Conservation (phyloP, 2,888 invertebrate species). For the Nomada hirtipes region DNA sequence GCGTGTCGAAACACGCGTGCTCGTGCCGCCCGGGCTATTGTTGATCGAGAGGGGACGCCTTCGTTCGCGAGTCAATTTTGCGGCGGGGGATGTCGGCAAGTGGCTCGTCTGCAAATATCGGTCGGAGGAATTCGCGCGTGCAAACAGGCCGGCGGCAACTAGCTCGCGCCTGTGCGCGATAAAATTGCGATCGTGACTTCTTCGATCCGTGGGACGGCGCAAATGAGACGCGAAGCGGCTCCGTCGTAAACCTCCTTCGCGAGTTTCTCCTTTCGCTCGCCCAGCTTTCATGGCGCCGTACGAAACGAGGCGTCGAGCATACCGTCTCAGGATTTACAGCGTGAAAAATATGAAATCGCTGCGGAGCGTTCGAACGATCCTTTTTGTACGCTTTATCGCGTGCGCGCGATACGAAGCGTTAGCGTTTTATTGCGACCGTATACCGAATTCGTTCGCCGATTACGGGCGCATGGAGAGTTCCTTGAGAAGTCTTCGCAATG, state of each 20-base stretch:
- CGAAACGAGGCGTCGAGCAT: slow-evolving; percentile 26
- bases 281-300: slow-evolving; percentile 24
- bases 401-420: slow-evolving; percentile 27
- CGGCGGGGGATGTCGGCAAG: background rate
- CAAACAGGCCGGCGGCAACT: slow-evolving; percentile 1
- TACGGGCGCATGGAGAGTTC: background rate
- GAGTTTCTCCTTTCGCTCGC: slow-evolving; percentile 6
- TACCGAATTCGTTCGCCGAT: slow-evolving; percentile 25
- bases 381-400: slow-evolving; percentile 40
- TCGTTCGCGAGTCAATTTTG: slow-evolving; percentile 53
- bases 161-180: slow-evolving; percentile 5
- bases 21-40: slow-evolving; percentile 12
- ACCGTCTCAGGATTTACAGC: slow-evolving; percentile 14
- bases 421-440: slow-evolving; percentile 33
- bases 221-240: slow-evolving; percentile 57
- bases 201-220: slow-evolving; percentile 32
- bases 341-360: slow-evolving; percentile 32
- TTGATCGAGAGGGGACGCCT: slow-evolving; percentile 10
- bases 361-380: slow-evolving; percentile 19
- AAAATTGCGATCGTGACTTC: slow-evolving; percentile 54
- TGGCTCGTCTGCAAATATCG: slow-evolving; percentile 20
- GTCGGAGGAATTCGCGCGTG: slow-evolving; percentile 8
- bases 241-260: slow-evolving; percentile 43
- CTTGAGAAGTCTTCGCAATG: background rate
- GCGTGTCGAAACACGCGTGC: slow-evolving; percentile 16